Evolutionary conservation across 2,797 vertebrate genomes (phyloP), one percentile per base, ranked within the genome.

Genomic region (Sebastes variabilis): DNA sequence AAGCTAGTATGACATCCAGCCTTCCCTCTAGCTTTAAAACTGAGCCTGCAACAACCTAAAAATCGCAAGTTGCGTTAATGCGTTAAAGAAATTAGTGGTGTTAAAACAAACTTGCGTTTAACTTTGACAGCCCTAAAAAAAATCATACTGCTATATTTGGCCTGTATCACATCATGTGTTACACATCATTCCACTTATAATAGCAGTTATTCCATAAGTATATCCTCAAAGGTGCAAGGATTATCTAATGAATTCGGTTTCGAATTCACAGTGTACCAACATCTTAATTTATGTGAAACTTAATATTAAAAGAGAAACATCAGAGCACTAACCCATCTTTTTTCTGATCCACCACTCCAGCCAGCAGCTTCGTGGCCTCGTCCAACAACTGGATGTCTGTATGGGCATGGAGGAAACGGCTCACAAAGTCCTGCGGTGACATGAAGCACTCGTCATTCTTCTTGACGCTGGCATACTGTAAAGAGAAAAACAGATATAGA

Each of bases 341-440:
- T 78, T 96, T 97, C 90, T 97, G 96, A 93, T 97, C 96, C 91
- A 97, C 95, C 75, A 97, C 96, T 75, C 96, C 96, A 75, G 95
- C 96, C 82, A 97, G 92, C 74, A 97, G 95, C 77, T 95, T 91
- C 11, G 95, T 92, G 30, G 96, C 96, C 83, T 93, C 96, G 2
- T 94, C 84, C 52, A 95, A 96, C 60, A 96, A 90, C 56, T 92
- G 90, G 61, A 95, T 94, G 88, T 97, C 96, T 76, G 95, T 96
- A 88, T 94, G 94, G 76, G 96, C 92, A 73, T 96, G 96, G 84
- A 97, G 94, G 85, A 97, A 97, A 30, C 93, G 94, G 27, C 91
- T 94, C 89, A 97, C 95, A 71, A 97, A 97, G 88, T 97, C 97
- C 92, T 94, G 89, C 2, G 95, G 95, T 65, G 95, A 97, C 97